phyloP scores from a whole-genome alignment of 2,888 invertebrate species.

The Drosophila paramelanica region DNA sequence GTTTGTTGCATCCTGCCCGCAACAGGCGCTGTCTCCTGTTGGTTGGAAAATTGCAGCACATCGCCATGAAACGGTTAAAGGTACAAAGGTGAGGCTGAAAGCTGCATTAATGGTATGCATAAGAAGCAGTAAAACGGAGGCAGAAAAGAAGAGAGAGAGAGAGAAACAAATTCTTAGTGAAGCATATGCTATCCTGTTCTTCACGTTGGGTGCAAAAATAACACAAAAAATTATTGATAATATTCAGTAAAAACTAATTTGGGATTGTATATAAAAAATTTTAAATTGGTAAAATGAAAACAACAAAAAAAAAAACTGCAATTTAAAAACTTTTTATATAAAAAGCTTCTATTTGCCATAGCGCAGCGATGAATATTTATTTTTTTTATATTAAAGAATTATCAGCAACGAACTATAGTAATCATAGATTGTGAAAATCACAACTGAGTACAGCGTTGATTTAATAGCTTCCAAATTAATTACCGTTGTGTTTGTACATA shows the following conservation, averaged over 20 bases:
- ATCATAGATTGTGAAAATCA: no score
- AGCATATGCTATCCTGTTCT: not conserved
- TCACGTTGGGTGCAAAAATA: no score
- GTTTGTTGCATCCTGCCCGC: constrained; percentile 15
- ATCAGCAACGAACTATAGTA: no score
- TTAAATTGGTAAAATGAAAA: no score
- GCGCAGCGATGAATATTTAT: no score
- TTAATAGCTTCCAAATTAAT: not conserved
- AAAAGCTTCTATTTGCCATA: no score
- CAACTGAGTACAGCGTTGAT: not conserved
- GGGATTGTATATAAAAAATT: no score
- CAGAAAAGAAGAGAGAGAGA: not conserved
- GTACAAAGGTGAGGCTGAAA: constrained; percentile 20
- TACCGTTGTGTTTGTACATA: not conserved
- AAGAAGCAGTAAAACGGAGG: not conserved
- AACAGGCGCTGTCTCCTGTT: constrained; percentile 27
- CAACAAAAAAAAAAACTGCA: no score
- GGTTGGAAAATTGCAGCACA: constrained; percentile 14
- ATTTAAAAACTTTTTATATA: no score
- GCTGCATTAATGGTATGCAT: constrained; percentile 55
- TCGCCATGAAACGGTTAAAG: constrained; percentile 4
- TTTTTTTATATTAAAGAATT: no score
- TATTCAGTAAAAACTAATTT: no score
- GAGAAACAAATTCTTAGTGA: not conserved
- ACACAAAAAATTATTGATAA: no score